phyloP scores from a whole-genome alignment of 2,888 invertebrate species.

The Odontocerum albicorne region DNA sequence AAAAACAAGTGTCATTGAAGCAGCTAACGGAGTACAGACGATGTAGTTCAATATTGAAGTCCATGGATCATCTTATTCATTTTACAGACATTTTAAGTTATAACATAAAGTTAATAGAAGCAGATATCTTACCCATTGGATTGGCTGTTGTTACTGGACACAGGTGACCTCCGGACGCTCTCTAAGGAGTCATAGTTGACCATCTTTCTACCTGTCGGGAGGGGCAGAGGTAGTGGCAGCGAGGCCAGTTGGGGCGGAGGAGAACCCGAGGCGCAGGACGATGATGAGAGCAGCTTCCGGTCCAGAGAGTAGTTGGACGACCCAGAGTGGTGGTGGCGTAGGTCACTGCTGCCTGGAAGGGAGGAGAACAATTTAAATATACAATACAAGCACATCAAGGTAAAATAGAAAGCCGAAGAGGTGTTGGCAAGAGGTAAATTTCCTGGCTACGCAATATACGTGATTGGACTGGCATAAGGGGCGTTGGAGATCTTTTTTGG shows the following conservation, averaged over 20 bases:
- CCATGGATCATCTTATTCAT: too few relatives aligned
- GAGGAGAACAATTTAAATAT: too few relatives aligned
- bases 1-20: neutral
- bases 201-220: slow-evolving; percentile 39
- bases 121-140: slow-evolving; percentile 33
- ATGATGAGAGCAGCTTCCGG: slow-evolving; percentile 54
- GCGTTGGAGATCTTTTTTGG: too few relatives aligned
- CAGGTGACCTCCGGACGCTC: slow-evolving; percentile 51
- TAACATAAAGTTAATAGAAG: too few relatives aligned
- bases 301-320: slow-evolving; percentile 57
- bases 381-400: too few relatives aligned
- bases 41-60: too few relatives aligned
- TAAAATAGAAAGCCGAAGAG: too few relatives aligned
- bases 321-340: slow-evolving; percentile 45
- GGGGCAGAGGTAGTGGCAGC: slow-evolving; percentile 55
- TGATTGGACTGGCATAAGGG: too few relatives aligned
- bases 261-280: slow-evolving; percentile 53
- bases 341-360: slow-evolving; percentile 56
- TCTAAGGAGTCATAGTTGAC: slow-evolving; percentile 51
- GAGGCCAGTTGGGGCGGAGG: slow-evolving; percentile 61
- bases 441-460: too few relatives aligned
- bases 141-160: slow-evolving; percentile 45
- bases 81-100: neutral
- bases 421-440: too few relatives aligned
- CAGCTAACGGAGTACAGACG: too few relatives aligned